Conservation (phyloP, 92 coral and sea anemone species). For the Zoanthus solanderi region DNA sequence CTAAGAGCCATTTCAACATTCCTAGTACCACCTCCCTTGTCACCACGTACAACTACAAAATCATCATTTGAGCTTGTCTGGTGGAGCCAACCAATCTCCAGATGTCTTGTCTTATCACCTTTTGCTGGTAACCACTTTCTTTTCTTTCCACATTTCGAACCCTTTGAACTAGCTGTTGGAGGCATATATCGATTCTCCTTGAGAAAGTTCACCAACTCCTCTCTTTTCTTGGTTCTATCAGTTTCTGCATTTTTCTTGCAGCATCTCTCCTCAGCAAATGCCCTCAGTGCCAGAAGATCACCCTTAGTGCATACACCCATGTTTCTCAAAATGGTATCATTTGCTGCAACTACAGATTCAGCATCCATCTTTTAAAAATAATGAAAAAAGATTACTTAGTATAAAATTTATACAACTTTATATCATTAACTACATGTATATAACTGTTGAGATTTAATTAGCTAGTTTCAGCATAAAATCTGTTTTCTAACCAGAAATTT, state of each 20-base stretch:
- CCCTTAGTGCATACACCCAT: background rate
- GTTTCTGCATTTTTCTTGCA: background rate
- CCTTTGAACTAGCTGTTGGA: slow-evolving; percentile 1
- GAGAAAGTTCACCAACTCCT: background rate
- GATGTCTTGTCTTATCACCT: slow-evolving; percentile 1
- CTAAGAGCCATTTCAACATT: background rate
- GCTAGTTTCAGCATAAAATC: background rate
- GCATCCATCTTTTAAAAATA: slow-evolving; percentile 12
- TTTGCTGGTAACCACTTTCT: background rate
- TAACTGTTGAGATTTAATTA: background rate
- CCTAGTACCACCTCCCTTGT: background rate
- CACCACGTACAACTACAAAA: background rate
- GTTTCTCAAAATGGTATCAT: background rate
- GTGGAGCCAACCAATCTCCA: slow-evolving; percentile 8
- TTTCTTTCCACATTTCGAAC: background rate
- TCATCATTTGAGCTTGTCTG: slow-evolving; percentile 1
- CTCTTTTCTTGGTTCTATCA: slow-evolving; percentile 13
- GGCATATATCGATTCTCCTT: background rate
- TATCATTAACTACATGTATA: background rate
- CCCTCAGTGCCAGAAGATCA: slow-evolving; percentile 6
- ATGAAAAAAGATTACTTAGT: background rate
- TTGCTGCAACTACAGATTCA: slow-evolving; percentile 15
- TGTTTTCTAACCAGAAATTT: slow-evolving; percentile 7
- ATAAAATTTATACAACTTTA: background rate
- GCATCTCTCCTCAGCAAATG: slow-evolving; percentile 13